phyloP scores from a whole-genome alignment of 2,888 invertebrate genomes.

The Drosophila birchii region DNA sequence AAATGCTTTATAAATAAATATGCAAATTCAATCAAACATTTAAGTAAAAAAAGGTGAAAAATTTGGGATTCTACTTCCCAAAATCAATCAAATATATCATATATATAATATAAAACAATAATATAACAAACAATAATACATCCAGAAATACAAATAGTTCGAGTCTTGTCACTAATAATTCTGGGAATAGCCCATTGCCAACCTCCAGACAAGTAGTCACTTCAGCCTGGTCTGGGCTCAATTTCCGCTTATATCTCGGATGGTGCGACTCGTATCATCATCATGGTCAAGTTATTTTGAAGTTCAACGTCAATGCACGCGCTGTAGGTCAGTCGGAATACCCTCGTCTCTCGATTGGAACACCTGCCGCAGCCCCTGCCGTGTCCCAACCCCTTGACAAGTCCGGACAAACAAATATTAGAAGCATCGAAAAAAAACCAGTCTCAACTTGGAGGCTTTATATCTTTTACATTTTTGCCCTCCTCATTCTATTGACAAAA shows the following conservation, averaged over 20 bases:
- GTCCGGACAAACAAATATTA: slow-evolving; percentile 2
- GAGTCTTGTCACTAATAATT: slow-evolving; percentile 5
- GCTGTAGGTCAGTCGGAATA: slow-evolving; percentile 58
- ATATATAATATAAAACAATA: too few species aligned
- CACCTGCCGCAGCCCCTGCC: slow-evolving; percentile 5
- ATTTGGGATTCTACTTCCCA: not conserved
- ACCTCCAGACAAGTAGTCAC: not conserved
- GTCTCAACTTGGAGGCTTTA: slow-evolving; percentile 34
- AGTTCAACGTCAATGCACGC: slow-evolving; percentile 64
- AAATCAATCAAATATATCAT: not conserved
- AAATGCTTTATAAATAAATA: not conserved
- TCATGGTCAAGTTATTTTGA: slow-evolving; percentile 50
- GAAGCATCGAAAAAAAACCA: slow-evolving; percentile 25
- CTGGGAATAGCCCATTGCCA: slow-evolving; percentile 15
- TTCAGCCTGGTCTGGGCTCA: not conserved
- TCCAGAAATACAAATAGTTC: not conserved
- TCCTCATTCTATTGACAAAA: slow-evolving; percentile 56
- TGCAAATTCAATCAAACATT: not conserved
- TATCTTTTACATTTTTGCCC: slow-evolving; percentile 15
- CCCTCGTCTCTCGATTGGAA: not conserved
- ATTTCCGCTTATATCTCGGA: slow-evolving; percentile 19
- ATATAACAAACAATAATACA: not conserved
- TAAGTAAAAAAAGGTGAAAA: not conserved
- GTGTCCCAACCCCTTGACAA: not conserved
- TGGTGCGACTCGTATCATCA: slow-evolving; percentile 8